phyloP scores from a whole-genome alignment of 1,140 invertebrate genomes.

The Holotrichia oblita region DNA sequence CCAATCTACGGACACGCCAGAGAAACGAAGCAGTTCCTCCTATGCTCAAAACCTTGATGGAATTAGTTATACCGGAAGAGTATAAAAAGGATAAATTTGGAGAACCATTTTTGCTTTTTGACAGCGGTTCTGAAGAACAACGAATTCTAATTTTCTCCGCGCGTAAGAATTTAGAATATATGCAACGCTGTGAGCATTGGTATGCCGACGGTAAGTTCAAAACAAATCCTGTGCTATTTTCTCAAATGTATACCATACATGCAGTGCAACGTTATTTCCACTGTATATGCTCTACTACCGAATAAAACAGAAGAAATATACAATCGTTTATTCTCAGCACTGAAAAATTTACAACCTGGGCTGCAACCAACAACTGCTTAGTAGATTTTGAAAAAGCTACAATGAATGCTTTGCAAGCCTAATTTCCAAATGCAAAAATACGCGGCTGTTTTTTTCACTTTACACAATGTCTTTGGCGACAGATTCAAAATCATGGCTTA shows the following conservation, averaged over 20 bases:
- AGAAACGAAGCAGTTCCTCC: too few relatives aligned
- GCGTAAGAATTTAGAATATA: conserved; percentile 8
- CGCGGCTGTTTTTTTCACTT: neutral
- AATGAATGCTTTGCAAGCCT: conserved; percentile 30
- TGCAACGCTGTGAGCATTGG: conserved; percentile 37
- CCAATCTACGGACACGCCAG: too few relatives aligned
- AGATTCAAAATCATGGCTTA: conserved; percentile 31
- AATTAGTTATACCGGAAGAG: too few relatives aligned
- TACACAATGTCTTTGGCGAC: conserved; percentile 39
- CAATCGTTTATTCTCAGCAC: conserved; percentile 3
- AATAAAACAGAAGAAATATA: conserved; percentile 34
- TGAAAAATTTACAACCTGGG: conserved; percentile 37
- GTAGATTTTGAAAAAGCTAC: conserved; percentile 33
- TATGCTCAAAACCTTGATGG: too few relatives aligned
- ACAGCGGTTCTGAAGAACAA: conserved; percentile 31
- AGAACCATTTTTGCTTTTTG: conserved; percentile 6
- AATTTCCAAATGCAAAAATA: conserved; percentile 20
- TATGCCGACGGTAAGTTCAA: conserved; percentile 40
- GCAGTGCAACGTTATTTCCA: conserved; percentile 39
- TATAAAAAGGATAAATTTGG: too few relatives aligned
- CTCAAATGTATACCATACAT: conserved; percentile 43
- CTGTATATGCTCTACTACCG: conserved; percentile 41
- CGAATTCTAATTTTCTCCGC: conserved; percentile 21
- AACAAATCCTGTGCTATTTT: conserved; percentile 18
- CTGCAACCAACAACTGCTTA: conserved; percentile 31